A percentile compares a stretch with the other conserved stretches of the same genome.
Evolutionary conservation across 2,888 invertebrate genomes (phyloP).

Genomic region (Eilema depressum): DNA sequence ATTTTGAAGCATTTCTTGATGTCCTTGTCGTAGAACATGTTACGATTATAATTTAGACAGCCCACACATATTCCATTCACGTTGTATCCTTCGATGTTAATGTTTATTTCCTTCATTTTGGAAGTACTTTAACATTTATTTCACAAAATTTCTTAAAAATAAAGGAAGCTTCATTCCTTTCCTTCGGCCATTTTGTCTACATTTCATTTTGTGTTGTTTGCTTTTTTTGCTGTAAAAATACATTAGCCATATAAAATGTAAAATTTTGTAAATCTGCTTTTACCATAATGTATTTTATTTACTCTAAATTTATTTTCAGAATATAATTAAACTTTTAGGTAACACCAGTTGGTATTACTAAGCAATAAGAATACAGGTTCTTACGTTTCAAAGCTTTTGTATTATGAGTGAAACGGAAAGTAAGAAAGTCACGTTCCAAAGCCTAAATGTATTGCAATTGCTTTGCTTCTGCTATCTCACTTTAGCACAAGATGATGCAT

Average conservation of each 20-base stretch:
- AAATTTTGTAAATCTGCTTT: not conserved
- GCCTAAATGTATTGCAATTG: not conserved
- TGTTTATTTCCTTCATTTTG: constrained; percentile 80
- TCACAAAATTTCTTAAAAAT: constrained; percentile 59
- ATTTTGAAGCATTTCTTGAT: constrained; percentile 72
- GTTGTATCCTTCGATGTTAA: constrained; percentile 83
- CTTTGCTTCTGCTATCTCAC: not conserved
- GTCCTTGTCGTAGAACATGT: constrained; percentile 71
- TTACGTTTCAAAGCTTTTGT: not conserved
- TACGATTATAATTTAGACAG: constrained; percentile 79
- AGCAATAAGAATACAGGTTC: not conserved
- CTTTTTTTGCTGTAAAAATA: not conserved
- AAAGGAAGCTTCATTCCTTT: constrained; percentile 80
- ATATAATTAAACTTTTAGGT: not conserved
- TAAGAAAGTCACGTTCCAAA: not conserved
- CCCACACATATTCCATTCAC: constrained; percentile 83
- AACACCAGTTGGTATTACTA: not conserved
- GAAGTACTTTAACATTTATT: constrained; percentile 26
- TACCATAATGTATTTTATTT: not conserved
- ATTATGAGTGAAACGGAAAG: not conserved
- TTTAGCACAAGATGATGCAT: not conserved
- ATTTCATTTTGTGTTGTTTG: not conserved
- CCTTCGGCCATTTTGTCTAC: constrained; percentile 74
- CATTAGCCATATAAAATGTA: not conserved
- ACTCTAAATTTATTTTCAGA: not conserved